phyloP scores from a whole-genome alignment of 23 tunicate genomes.

The Oikopleura vanhoeffeni region DNA sequence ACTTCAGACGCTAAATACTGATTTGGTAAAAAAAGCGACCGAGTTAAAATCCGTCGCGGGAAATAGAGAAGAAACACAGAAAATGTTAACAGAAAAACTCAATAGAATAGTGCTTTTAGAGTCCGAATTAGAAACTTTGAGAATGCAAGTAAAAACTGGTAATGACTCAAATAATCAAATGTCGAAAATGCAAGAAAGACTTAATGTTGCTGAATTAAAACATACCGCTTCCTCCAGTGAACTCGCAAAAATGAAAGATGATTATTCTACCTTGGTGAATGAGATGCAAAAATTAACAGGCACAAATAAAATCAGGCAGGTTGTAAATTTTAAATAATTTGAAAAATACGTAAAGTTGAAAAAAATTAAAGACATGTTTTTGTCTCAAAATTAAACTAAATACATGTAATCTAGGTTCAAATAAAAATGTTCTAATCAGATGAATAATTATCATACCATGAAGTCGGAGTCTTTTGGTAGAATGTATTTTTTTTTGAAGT shows the following conservation, averaged over 20 bases:
- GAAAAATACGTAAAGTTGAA: too few species aligned
- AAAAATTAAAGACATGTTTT: too few species aligned
- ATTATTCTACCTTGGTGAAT: neutral
- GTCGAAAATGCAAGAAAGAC: slow-evolving; percentile 5
- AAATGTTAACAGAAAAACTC: neutral
- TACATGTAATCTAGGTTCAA: too few species aligned
- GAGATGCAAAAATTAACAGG: neutral
- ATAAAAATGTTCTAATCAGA: too few species aligned
- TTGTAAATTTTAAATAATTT: too few species aligned
- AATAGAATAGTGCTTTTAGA: neutral
- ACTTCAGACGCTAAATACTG: neutral
- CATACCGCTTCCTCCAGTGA: neutral
- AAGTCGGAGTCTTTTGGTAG: too few species aligned
- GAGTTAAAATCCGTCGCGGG: neutral
- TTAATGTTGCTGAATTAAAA: neutral
- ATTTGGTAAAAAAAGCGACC: neutral
- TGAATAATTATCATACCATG: too few species aligned
- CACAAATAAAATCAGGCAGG: neutral
- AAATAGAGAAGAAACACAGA: neutral
- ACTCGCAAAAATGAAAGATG: neutral
- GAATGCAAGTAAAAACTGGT: neutral
- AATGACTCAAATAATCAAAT: neutral
- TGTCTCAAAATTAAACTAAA: too few species aligned
- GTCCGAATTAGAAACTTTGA: neutral
- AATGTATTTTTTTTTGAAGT: too few species aligned